These are phyloP conservation scores for Mimumesa dahlbomi DNA, from an alignment of 2,888 invertebrate species.

Conservation along the genomic window DNA sequence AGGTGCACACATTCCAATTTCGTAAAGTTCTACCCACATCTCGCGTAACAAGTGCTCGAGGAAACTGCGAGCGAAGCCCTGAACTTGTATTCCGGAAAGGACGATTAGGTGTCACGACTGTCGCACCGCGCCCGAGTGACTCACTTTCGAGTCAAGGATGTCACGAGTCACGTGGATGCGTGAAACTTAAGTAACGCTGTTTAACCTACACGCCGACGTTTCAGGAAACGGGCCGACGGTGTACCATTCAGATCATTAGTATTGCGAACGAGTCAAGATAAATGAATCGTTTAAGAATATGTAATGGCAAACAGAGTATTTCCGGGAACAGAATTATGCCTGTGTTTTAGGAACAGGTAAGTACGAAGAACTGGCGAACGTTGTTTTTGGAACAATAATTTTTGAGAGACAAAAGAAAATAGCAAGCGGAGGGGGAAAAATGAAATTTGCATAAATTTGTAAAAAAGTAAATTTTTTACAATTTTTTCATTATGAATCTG, in stretches of 20 bases:
- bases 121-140: conserved; percentile 45
- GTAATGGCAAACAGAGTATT: no score
- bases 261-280: background rate
- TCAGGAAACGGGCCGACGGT: background rate
- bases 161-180: conserved; percentile 31
- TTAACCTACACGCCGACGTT: conserved; percentile 11
- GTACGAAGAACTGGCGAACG: no score
- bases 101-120: conserved; percentile 46
- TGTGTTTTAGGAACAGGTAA: no score
- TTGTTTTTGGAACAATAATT: no score
- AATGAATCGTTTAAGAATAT: no score
- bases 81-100: conserved; percentile 57
- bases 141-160: conserved; percentile 58
- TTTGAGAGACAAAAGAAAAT: no score
- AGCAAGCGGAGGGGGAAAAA: no score
- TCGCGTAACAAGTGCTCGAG: conserved; percentile 7
- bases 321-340: no score
- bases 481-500: no score
- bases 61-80: conserved; percentile 35
- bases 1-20: background rate
- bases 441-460: no score
- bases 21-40: background rate
- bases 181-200: conserved; percentile 15
- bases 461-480: no score
- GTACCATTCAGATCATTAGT: no score